phyloP scores from a whole-genome alignment of 2,113 vertebrate species.

The Sylvilagus bachmani region DNA sequence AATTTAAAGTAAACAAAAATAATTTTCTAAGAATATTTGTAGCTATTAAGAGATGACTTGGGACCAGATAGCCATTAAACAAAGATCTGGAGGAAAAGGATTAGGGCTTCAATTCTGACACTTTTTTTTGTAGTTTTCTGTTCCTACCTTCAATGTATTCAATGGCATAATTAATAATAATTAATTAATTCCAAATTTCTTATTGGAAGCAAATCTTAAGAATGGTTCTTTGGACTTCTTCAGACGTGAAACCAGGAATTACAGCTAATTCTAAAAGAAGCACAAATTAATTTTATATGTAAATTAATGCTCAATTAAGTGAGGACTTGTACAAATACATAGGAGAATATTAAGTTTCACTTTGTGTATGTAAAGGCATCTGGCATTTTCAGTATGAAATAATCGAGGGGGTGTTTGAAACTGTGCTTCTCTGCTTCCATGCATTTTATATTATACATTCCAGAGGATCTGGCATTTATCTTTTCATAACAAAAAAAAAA shows the following conservation, averaged over 20 bases:
- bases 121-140: background rate
- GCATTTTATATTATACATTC: background rate
- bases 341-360: background rate
- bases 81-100: background rate
- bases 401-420: background rate
- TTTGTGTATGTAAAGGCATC: background rate
- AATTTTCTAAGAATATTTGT: background rate
- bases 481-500: background rate
- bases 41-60: background rate
- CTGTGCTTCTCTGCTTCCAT: background rate
- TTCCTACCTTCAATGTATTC: background rate
- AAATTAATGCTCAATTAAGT: constrained; percentile 48
- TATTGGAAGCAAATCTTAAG: constrained; percentile 48
- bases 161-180: background rate
- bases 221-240: background rate
- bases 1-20: background rate
- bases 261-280: constrained; percentile 59
- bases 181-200: constrained; percentile 6
- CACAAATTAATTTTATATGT: constrained; percentile 40
- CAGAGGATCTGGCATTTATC: background rate
- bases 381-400: background rate
- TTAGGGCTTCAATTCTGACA: background rate
- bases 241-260: constrained; percentile 51
- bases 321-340: background rate
- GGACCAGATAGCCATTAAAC: background rate